A percentile compares a stretch with the other conserved stretches of the same genome.
phyloP scores from a whole-genome alignment of 2,888 invertebrate species.

The Anticlea derivata region DNA sequence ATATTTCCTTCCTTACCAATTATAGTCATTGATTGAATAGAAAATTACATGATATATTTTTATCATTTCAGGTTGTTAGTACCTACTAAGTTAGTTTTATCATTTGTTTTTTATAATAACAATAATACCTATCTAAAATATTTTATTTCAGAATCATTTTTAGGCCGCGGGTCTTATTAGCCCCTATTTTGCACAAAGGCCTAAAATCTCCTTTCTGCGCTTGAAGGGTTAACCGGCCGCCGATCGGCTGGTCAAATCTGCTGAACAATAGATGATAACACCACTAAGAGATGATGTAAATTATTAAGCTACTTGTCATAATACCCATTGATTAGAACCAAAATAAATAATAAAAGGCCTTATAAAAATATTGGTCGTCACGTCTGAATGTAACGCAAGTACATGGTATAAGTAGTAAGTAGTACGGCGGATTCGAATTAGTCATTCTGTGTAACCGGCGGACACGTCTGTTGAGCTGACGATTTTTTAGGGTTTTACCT shows the following conservation, averaged over 20 bases:
- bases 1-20: conserved; percentile 1
- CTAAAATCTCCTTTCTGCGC: conserved; percentile 21
- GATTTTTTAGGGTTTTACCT: no score
- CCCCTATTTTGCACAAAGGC: background rate
- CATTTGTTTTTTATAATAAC: no score
- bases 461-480: background rate
- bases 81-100: no score
- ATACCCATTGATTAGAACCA: conserved; percentile 69
- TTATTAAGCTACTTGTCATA: conserved; percentile 61
- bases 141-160: no score
- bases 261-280: conserved; percentile 67
- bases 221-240: conserved; percentile 46
- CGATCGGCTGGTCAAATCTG: conserved; percentile 44
- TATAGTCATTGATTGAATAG: background rate
- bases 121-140: no score
- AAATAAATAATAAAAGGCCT: conserved; percentile 51
- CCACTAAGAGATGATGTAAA: conserved; percentile 58
- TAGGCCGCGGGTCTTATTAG: conserved; percentile 8
- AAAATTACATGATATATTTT: no score
- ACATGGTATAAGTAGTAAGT: background rate
- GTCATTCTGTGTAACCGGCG: background rate
- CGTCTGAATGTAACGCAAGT: background rate
- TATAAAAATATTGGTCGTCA: conserved; percentile 22
- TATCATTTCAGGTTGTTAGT: no score
- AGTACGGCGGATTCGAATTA: background rate